phyloP scores from a whole-genome alignment of 2,113 vertebrate species.

The Grus americana region DNA sequence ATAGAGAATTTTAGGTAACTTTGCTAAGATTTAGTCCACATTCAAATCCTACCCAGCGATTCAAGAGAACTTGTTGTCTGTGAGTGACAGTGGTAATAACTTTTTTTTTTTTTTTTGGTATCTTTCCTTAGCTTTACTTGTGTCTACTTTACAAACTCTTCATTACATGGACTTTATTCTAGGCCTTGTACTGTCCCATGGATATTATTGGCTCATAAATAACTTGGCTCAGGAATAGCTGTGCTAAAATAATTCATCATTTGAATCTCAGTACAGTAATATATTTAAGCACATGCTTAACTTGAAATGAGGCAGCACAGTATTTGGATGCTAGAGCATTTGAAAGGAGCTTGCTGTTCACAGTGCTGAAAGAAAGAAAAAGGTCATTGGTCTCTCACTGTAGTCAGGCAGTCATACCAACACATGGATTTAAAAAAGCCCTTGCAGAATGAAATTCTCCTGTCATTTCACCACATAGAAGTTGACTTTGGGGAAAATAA shows the following conservation, averaged over 20 bases:
- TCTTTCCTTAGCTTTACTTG: neutral
- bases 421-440: neutral
- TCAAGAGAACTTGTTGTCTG: neutral
- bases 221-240: neutral
- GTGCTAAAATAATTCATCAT: conserved; percentile 6
- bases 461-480: neutral
- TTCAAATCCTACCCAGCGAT: neutral
- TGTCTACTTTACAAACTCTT: neutral
- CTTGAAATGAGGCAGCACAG: neutral
- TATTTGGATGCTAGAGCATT: neutral
- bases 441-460: neutral
- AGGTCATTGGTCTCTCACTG: neutral
- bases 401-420: neutral
- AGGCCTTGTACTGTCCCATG: neutral
- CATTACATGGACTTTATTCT: neutral
- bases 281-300: neutral
- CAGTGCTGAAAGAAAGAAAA: neutral
- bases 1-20: neutral
- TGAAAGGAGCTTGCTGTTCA: neutral
- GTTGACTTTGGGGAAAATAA: neutral
- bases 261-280: neutral
- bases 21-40: neutral
- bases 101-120: neutral
- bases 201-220: neutral
- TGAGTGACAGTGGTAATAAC: neutral